These are phyloP conservation scores for Pao palembangensis DNA, from an alignment of 2,113 vertebrate genomes.

Conservation along the genomic window DNA sequence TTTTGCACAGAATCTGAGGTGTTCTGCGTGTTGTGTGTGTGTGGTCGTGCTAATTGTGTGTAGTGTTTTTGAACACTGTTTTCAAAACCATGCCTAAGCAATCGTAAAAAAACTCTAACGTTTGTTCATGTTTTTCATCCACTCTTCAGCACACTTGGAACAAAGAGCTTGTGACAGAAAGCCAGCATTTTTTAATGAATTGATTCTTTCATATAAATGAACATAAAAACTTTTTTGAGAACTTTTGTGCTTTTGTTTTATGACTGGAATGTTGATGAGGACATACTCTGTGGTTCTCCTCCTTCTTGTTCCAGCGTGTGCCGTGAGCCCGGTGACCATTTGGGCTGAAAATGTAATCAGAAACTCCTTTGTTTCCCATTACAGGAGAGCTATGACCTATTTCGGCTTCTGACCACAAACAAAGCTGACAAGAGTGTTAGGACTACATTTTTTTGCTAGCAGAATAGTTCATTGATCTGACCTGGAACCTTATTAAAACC, in stretches of 20 bases:
- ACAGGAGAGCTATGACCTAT: constrained; percentile 45
- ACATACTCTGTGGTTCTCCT: constrained; percentile 37
- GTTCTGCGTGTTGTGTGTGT: too few relatives aligned
- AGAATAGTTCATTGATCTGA: constrained; percentile 18
- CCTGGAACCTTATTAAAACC: neutral
- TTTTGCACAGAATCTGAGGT: too few relatives aligned
- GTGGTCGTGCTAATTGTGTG: too few relatives aligned
- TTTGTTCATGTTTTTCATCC: neutral
- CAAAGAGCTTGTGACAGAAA: constrained; percentile 19
- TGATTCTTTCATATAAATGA: constrained; percentile 38
- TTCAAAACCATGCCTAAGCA: too few relatives aligned
- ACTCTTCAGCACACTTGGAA: constrained; percentile 6
- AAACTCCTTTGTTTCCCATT: constrained; percentile 53
- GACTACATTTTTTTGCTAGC: constrained; percentile 24
- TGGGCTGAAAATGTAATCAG: constrained; percentile 49
- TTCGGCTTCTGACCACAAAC: constrained; percentile 54
- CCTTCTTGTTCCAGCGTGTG: constrained; percentile 46
- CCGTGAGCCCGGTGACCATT: constrained; percentile 42
- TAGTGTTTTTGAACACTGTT: too few relatives aligned
- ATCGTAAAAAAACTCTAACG: too few relatives aligned
- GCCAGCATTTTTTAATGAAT: constrained; percentile 20
- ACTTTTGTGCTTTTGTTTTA: constrained; percentile 56
- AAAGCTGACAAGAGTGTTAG: constrained; percentile 42
- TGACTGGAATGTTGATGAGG: constrained; percentile 61
- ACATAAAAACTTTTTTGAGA: constrained; percentile 39